phyloP scores from a whole-genome alignment of 2,113 vertebrate species.

The Pteruthius melanotis region DNA sequence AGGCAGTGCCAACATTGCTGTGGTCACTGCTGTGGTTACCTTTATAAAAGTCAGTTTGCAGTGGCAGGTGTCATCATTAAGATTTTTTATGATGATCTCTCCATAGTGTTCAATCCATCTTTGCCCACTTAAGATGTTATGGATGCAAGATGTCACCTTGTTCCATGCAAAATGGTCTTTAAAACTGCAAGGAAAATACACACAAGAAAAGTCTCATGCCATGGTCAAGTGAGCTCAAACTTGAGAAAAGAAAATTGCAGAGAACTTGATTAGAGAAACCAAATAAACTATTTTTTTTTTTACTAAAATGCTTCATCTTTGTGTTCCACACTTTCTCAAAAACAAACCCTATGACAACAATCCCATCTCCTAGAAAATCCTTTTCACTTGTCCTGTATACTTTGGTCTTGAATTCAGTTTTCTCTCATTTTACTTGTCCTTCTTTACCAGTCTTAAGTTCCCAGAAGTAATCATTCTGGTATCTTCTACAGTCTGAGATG shows the following conservation, averaged over 20 bases:
- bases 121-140: conserved; percentile 96
- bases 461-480: neutral
- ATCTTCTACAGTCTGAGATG: neutral
- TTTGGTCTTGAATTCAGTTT: neutral
- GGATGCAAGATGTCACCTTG: conserved; percentile 97
- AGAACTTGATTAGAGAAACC: neutral
- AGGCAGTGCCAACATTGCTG: neutral
- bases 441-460: neutral
- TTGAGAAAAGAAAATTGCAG: neutral
- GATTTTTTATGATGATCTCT: conserved; percentile 91
- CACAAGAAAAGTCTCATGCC: neutral
- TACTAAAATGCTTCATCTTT: neutral
- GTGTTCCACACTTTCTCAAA: neutral
- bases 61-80: conserved; percentile 81
- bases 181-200: conserved; percentile 59
- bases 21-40: conserved; percentile 77
- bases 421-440: neutral
- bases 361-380: neutral
- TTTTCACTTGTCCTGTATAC: neutral
- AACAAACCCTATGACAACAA: neutral
- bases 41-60: conserved; percentile 97
- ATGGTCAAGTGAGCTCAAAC: neutral
- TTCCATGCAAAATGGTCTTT: conserved; percentile 97
- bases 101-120: conserved; percentile 99
- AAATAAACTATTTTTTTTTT: neutral